A percentile compares a stretch with the other conserved stretches of the same genome.
Evolutionary conservation across 2,113 vertebrate species (phyloP).

Genomic region (Eolophus roseicapilla): DNA sequence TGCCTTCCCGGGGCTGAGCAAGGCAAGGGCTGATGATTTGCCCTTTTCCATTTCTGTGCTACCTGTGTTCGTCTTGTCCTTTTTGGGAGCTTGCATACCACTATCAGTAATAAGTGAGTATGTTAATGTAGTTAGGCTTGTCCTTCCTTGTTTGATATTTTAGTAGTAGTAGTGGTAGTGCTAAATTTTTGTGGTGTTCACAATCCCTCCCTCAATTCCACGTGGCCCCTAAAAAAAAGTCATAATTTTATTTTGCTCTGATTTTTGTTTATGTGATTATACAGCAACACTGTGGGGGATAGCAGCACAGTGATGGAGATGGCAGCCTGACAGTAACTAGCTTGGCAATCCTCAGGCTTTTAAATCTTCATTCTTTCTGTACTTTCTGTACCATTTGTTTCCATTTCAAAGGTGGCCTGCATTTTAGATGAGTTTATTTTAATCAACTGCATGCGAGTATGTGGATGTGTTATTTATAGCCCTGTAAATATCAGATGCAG

Average conservation of each 20-base stretch:
- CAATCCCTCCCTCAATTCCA: not conserved
- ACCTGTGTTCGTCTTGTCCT: not conserved
- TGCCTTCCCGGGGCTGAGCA: not conserved
- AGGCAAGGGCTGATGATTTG: not conserved
- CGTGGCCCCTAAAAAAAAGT: accelerated
- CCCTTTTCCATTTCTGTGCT: not conserved
- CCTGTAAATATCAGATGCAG: not conserved
- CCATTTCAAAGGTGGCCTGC: not conserved
- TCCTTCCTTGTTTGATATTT: not conserved
- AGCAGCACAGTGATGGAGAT: not conserved
- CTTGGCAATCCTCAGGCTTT: not conserved
- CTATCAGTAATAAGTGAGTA: not conserved
- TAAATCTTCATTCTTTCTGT: not conserved
- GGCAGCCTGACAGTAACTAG: not conserved
- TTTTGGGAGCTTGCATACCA: not conserved
- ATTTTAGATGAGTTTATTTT: not conserved
- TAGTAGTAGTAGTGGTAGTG: not conserved
- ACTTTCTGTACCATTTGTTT: not conserved
- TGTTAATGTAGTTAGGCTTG: not conserved
- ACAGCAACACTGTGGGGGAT: not conserved
- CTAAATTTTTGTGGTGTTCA: not conserved
- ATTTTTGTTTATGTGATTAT: not conserved
- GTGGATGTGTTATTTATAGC: not conserved
- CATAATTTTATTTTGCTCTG: not conserved
- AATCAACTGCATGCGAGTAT: not conserved